These are phyloP conservation scores for Parnassius mnemosyne DNA, from an alignment of 2,888 invertebrate species.

Conservation along the genomic window DNA sequence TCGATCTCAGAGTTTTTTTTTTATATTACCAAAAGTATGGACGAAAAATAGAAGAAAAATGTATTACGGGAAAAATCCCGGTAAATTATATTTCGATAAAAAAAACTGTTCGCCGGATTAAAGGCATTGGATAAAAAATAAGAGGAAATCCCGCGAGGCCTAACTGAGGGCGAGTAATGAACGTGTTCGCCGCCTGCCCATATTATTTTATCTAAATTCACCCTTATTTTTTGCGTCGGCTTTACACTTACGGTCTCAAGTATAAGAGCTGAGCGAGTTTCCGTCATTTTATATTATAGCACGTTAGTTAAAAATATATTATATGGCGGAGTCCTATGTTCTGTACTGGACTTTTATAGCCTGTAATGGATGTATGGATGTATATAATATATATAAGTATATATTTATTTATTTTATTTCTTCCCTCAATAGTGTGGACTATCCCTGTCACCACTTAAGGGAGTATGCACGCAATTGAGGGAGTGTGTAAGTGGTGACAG, in stretches of 20 bases:
- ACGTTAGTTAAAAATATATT: no score
- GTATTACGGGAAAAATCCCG: conserved; percentile 1
- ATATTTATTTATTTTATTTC: no score
- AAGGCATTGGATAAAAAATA: conserved; percentile 9
- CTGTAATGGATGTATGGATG: no score
- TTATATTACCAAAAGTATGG: neutral
- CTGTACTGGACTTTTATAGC: no score
- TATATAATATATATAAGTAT: no score
- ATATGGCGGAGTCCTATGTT: no score
- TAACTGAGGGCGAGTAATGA: conserved; percentile 9
- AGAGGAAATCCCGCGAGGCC: conserved; percentile 16
- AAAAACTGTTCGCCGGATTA: conserved; percentile 16
- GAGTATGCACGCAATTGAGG: no score
- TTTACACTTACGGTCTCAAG: neutral
- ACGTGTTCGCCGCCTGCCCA: conserved; percentile 13
- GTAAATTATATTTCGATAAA: conserved; percentile 9
- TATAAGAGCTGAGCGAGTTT: neutral
- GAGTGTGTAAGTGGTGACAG: no score
- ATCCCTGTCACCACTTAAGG: no score
- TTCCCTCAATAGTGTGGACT: no score
- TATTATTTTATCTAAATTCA: conserved; percentile 21
- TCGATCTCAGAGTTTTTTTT: no score
- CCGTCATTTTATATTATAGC: no score
- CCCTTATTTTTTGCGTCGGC: conserved; percentile 17
- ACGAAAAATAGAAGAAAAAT: conserved; percentile 1